These are phyloP conservation scores for Chymomyza caudatula DNA, from an alignment of 2,888 invertebrate genomes.

Conservation along the genomic window DNA sequence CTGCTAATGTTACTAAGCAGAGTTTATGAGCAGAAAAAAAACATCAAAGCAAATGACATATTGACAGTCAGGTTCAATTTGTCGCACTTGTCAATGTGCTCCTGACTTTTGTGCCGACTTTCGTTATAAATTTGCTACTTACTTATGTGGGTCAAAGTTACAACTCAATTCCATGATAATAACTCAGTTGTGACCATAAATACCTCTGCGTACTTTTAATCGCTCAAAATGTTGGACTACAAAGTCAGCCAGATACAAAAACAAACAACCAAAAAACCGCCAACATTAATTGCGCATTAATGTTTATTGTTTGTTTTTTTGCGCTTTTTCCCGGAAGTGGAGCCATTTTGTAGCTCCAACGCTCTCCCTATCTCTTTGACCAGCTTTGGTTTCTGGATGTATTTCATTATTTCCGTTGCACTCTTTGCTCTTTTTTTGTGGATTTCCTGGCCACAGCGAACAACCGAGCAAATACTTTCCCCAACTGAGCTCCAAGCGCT, in stretches of 20 bases:
- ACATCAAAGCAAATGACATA: background rate
- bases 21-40: background rate
- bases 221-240: slow-evolving; percentile 51
- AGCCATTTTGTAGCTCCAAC: slow-evolving; percentile 39
- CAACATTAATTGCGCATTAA: slow-evolving; percentile 71
- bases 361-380: slow-evolving; percentile 1
- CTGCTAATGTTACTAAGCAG: background rate
- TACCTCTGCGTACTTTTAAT: slow-evolving; percentile 59
- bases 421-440: slow-evolving; percentile 47
- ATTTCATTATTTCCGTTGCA: slow-evolving; percentile 53
- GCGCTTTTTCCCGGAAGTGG: slow-evolving; percentile 45
- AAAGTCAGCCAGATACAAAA: slow-evolving; percentile 45
- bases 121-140: background rate
- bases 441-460: slow-evolving; percentile 54
- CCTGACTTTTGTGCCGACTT: background rate
- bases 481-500: slow-evolving; percentile 35
- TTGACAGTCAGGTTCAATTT: background rate
- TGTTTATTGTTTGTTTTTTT: slow-evolving; percentile 57
- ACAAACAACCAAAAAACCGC: slow-evolving; percentile 32
- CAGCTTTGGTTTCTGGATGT: slow-evolving; percentile 28
- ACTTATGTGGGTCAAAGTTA: background rate
- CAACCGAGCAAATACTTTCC: slow-evolving; percentile 69
- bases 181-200: slow-evolving; percentile 32
- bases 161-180: background rate
- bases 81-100: background rate